phyloP scores from a whole-genome alignment of 2,888 invertebrate species.

The Hirtodrosophila confusa region DNA sequence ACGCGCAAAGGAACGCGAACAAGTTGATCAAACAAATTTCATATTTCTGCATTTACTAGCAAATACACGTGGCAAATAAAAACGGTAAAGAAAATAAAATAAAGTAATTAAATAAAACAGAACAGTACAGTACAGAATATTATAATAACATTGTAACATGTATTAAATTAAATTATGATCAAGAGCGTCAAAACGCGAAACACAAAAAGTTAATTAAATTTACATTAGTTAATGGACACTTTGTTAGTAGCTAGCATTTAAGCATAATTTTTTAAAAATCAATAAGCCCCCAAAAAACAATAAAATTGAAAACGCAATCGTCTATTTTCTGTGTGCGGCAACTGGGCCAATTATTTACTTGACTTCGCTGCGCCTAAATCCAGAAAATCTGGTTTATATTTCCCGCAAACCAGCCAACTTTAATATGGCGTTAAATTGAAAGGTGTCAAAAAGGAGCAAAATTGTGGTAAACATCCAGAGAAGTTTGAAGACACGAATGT shows the following conservation, averaged over 20 bases:
- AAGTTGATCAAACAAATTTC: conserved; percentile 55
- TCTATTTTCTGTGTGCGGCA: no score
- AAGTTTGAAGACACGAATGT: background rate
- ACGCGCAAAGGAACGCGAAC: conserved; percentile 10
- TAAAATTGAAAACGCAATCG: conserved; percentile 19
- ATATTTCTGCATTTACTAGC: conserved; percentile 81
- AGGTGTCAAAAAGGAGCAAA: conserved; percentile 21
- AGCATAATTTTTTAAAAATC: conserved; percentile 78
- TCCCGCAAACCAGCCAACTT: conserved; percentile 3
- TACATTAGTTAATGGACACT: conserved; percentile 78
- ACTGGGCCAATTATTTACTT: no score
- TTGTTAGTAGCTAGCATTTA: conserved; percentile 77
- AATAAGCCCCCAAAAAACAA: conserved; percentile 59
- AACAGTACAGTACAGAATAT: conserved; percentile 24
- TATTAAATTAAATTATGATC: conserved; percentile 54
- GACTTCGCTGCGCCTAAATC: conserved; percentile 18
- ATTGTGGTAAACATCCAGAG: background rate
- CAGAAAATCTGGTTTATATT: conserved; percentile 1
- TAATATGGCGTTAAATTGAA: conserved; percentile 39
- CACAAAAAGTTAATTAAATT: conserved; percentile 68
- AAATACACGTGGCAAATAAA: conserved; percentile 58
- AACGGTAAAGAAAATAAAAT: conserved; percentile 13
- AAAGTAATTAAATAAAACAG: conserved; percentile 27
- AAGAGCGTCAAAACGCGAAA: conserved; percentile 8
- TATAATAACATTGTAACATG: conserved; percentile 65